A percentile compares a stretch with the other conserved stretches of the same genome.
These are phyloP conservation scores for Trypoxylon attenuatum DNA, from an alignment of 2,888 invertebrate species.

Conservation along the genomic window DNA sequence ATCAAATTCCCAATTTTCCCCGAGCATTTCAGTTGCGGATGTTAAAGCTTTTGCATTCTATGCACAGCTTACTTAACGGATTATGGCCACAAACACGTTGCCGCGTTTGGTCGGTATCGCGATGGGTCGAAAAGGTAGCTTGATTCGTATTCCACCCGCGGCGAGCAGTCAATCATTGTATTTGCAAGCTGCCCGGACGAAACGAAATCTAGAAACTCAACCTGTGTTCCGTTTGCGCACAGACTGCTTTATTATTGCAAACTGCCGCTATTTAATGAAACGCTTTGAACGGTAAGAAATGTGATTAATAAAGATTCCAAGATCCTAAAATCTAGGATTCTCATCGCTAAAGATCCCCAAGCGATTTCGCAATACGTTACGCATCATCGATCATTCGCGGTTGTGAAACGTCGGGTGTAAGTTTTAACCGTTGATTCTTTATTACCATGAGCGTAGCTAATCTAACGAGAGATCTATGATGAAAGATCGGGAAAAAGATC, in stretches of 20 bases:
- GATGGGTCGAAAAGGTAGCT: conserved; percentile 42
- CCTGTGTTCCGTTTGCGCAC: conserved; percentile 46
- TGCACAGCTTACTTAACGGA: background rate
- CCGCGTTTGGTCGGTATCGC: conserved; percentile 24
- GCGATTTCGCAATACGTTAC: background rate
- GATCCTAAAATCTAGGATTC: too few relatives aligned
- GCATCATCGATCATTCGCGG: conserved; percentile 14
- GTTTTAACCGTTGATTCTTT: background rate
- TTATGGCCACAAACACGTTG: conserved; percentile 24
- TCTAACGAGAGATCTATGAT: conserved; percentile 2
- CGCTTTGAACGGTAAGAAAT: too few relatives aligned
- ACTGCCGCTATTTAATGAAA: too few relatives aligned
- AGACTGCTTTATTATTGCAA: conserved; percentile 53
- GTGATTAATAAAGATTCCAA: conserved; percentile 47
- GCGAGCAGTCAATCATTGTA: conserved; percentile 47
- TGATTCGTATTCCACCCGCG: conserved; percentile 52
- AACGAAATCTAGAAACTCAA: conserved; percentile 51
- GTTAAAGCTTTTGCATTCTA: conserved; percentile 7
- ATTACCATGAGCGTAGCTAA: conserved; percentile 12
- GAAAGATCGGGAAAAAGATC: conserved; percentile 11
- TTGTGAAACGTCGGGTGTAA: background rate
- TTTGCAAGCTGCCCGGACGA: conserved; percentile 49
- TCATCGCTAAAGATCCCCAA: too few relatives aligned
- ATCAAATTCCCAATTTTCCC: too few relatives aligned
- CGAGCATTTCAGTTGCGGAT: background rate